Conservation (phyloP, 1,140 invertebrate species). For the Papilio dardanus region DNA sequence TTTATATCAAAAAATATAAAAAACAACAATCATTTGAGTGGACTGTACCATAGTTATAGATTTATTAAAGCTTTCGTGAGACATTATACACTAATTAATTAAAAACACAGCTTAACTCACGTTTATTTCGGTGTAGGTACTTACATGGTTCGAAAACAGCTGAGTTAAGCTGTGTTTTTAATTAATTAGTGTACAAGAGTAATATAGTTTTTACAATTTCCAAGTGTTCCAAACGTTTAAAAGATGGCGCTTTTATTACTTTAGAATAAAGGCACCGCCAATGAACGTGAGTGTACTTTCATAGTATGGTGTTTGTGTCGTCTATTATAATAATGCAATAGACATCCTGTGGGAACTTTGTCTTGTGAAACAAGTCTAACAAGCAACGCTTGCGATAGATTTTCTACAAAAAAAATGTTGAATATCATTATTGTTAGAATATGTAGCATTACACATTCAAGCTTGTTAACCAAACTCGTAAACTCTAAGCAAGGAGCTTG, state of each 20-base stretch:
- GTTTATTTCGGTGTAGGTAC: too few species aligned
- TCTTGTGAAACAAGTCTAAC: slow-evolving; percentile 20
- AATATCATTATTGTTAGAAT: slow-evolving; percentile 4
- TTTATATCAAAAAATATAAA: too few species aligned
- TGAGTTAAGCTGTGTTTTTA: too few species aligned
- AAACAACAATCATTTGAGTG: too few species aligned
- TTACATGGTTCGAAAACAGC: too few species aligned
- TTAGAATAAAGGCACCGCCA: background rate
- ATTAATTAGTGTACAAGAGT: too few species aligned
- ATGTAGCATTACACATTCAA: background rate
- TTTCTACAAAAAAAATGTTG: background rate
- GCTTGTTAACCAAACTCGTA: background rate
- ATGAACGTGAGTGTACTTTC: background rate
- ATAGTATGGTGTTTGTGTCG: background rate
- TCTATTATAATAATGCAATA: slow-evolving; percentile 20
- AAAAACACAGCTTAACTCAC: too few species aligned
- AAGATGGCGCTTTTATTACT: background rate
- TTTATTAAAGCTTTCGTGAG: too few species aligned
- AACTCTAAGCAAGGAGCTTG: background rate
- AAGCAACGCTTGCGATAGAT: background rate
- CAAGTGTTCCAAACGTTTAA: background rate
- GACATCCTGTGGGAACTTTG: slow-evolving; percentile 19
- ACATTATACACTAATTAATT: too few species aligned
- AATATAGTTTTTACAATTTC: background rate
- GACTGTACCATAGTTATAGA: too few species aligned